Conservation (phyloP, 2,888 invertebrate species). For the Polydrusus pterygomalis region DNA sequence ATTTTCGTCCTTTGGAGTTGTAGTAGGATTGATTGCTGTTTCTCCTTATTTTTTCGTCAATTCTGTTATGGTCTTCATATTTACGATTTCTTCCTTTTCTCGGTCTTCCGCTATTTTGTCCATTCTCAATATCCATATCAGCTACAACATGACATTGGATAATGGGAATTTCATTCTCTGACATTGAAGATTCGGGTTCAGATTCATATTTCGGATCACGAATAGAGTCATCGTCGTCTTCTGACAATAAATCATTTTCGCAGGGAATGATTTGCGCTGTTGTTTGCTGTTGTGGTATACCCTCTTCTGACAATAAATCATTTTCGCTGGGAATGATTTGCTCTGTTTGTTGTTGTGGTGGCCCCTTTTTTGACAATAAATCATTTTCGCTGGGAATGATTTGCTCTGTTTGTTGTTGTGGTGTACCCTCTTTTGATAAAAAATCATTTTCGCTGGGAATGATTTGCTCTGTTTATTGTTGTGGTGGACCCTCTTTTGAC, state of each 20-base stretch:
- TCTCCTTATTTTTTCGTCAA: slow-evolving; percentile 42
- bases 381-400: too few species aligned
- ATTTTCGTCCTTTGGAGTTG: slow-evolving; percentile 46
- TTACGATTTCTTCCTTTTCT: slow-evolving; percentile 48
- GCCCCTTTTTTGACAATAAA: too few species aligned
- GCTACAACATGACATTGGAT: background rate
- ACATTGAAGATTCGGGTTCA: background rate
- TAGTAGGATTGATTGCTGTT: slow-evolving; percentile 50
- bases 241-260: background rate
- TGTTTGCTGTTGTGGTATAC: background rate
- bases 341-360: background rate
- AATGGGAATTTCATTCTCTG: slow-evolving; percentile 1
- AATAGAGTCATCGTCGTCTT: background rate
- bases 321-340: background rate
- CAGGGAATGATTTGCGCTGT: background rate
- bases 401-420: too few species aligned
- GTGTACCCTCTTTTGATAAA: too few species aligned
- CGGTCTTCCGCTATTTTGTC: slow-evolving; percentile 23
- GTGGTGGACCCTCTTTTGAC: too few species aligned
- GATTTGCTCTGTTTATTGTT: too few species aligned
- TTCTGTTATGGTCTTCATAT: slow-evolving; percentile 40
- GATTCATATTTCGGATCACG: background rate
- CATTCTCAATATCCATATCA: background rate
- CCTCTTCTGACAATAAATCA: background rate
- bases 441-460: too few species aligned